Conservation (phyloP, 1,140 invertebrate species). For the Drosophila mojavensis region DNA sequence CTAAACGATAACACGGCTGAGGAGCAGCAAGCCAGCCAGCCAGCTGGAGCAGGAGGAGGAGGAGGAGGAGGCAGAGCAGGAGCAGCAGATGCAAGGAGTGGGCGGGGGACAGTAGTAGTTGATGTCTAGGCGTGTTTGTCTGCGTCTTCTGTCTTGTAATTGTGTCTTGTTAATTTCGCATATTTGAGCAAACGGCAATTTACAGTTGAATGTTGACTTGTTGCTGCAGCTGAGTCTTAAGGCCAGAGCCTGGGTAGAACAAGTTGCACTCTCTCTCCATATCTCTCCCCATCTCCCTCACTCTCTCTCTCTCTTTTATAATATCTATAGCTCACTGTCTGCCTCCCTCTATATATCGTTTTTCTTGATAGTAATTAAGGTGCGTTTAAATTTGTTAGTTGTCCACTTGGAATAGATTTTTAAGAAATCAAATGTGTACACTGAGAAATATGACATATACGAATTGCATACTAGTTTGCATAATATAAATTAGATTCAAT, state of each 20-base stretch:
- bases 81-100: background rate
- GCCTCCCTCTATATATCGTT: background rate
- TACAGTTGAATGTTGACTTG: constrained; percentile 60
- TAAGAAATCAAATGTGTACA: constrained; percentile 65
- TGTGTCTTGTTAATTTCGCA: constrained; percentile 81
- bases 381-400: constrained; percentile 73
- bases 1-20: constrained; percentile 69
- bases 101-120: constrained; percentile 23
- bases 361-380: constrained; percentile 47
- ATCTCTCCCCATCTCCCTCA: background rate
- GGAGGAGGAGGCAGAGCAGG: background rate
- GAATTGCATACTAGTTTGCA: no score
- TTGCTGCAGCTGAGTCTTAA: constrained; percentile 26
- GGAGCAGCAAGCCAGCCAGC: constrained; percentile 2
- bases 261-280: background rate
- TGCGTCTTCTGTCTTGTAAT: constrained; percentile 74
- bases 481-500: no score
- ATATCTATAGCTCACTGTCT: background rate
- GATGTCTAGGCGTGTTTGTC: constrained; percentile 54
- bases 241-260: constrained; percentile 1
- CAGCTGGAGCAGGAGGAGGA: background rate
- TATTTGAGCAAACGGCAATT: constrained; percentile 78
- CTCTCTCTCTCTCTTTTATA: background rate
- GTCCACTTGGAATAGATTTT: constrained; percentile 68
- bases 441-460: background rate